A percentile compares a stretch with the other conserved stretches of the same genome.
Conservation (phyloP, 2,888 invertebrate genomes). For the Scaptodrosophila latifasciaeformis region DNA sequence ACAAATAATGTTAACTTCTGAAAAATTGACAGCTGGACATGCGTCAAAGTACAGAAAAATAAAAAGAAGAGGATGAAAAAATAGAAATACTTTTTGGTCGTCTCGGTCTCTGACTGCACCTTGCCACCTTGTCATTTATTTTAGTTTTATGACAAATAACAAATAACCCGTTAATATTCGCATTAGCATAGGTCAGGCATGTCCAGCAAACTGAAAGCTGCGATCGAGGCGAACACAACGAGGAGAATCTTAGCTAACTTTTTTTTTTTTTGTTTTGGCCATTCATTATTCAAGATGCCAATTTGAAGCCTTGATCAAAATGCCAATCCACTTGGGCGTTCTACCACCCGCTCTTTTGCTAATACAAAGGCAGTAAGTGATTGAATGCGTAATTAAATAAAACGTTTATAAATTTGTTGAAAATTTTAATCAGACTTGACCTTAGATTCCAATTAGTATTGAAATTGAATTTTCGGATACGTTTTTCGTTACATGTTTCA, state of each 20-base stretch:
- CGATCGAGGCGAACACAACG: conserved; percentile 24
- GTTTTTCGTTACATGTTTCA: too few relatives aligned
- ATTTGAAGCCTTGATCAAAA: conserved; percentile 47
- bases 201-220: conserved; percentile 16
- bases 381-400: too few relatives aligned
- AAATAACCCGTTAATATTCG: conserved; percentile 53
- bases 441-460: too few relatives aligned
- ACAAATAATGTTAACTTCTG: conserved; percentile 46
- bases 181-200: conserved; percentile 58
- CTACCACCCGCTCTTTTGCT: background rate
- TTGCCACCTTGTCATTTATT: conserved; percentile 38
- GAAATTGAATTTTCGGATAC: too few relatives aligned
- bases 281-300: conserved; percentile 52
- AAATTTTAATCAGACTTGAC: too few relatives aligned
- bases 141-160: conserved; percentile 54
- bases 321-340: conserved; percentile 42
- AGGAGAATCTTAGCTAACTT: too few relatives aligned
- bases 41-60: conserved; percentile 25
- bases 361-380: background rate
- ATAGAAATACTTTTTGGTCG: background rate
- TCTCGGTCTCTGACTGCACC: background rate
- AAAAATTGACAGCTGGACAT: conserved; percentile 40
- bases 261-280: conserved; percentile 31
- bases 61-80: background rate
- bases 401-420: conserved; percentile 3